A percentile compares a stretch with the other conserved stretches of the same genome.
Conservation (phyloP, 2,113 vertebrate genomes). For the Pongo abelii region DNA sequence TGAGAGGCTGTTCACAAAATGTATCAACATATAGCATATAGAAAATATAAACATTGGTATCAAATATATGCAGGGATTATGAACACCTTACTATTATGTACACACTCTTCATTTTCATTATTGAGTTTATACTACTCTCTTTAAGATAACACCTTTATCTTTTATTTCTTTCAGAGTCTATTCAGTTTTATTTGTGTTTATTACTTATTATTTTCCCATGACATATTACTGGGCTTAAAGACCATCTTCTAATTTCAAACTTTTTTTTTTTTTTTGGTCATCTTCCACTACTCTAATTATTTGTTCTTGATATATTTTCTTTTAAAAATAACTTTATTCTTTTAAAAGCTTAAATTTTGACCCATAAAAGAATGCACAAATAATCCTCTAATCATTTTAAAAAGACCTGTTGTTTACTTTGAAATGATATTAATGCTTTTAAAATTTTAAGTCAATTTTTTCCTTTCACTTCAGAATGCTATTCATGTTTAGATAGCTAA, state of each 20-base stretch:
- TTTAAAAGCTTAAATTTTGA: slow-evolving; percentile 43
- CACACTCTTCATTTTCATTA: not conserved
- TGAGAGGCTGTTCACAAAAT: not conserved
- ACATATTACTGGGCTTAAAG: not conserved
- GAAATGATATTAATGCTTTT: slow-evolving; percentile 34
- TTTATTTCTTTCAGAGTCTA: not conserved
- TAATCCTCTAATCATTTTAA: slow-evolving; percentile 37
- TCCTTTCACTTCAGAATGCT: not conserved
- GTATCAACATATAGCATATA: not conserved
- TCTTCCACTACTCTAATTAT: not conserved
- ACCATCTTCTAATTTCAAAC: not conserved
- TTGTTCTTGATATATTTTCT: not conserved
- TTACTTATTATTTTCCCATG: not conserved
- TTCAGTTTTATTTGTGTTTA: slow-evolving; percentile 1
- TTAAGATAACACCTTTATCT: not conserved
- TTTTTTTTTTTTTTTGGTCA: not conserved
- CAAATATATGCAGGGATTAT: not conserved
- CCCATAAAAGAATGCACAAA: not conserved
- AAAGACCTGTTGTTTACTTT: not conserved
- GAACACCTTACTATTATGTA: not conserved
- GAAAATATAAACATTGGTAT: not conserved
- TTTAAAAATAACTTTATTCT: slow-evolving; percentile 10
- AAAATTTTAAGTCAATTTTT: slow-evolving; percentile 21
- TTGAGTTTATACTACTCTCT: not conserved
- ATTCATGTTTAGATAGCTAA: slow-evolving; percentile 36